These are phyloP conservation scores for Alentia gelatinosa DNA, from an alignment of 2,888 invertebrate genomes.

Conservation along the genomic window DNA sequence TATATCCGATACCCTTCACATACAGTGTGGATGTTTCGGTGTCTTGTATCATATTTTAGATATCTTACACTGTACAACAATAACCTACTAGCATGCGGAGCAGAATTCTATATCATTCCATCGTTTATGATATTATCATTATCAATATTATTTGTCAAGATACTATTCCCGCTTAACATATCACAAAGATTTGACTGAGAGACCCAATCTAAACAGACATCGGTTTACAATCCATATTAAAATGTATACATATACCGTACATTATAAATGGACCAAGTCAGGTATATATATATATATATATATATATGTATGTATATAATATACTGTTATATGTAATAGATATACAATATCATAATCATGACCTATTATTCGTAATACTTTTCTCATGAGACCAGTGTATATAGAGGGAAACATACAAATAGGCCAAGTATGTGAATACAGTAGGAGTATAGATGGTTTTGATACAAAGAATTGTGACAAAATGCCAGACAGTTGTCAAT, in stretches of 20 bases:
- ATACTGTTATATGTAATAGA: not conserved
- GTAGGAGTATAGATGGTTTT: conserved; percentile 20
- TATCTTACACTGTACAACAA: conserved; percentile 14
- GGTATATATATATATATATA: no score
- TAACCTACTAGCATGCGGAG: not conserved
- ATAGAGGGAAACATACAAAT: not conserved
- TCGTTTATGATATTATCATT: not conserved
- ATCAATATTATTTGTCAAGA: not conserved
- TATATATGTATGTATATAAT: not conserved
- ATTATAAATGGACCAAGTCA: conserved; percentile 26
- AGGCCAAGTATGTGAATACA: conserved; percentile 18
- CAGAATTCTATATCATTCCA: not conserved
- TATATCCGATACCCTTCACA: no score
- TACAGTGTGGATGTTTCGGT: not conserved
- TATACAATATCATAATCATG: conserved; percentile 19
- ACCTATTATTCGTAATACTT: conserved; percentile 17
- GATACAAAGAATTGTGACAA: not conserved
- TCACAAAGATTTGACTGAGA: conserved; percentile 40
- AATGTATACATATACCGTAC: not conserved
- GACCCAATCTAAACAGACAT: conserved; percentile 23
- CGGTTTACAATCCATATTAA: conserved; percentile 15
- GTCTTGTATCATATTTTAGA: not conserved
- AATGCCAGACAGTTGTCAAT: not conserved
- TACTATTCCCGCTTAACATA: not conserved
- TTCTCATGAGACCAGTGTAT: conserved; percentile 28